Evolutionary conservation across 92 coral and sea anemone genomes (phyloP), one percentile per base, ranked within the genome.

Genomic region (Epizoanthus illoricatus): DNA sequence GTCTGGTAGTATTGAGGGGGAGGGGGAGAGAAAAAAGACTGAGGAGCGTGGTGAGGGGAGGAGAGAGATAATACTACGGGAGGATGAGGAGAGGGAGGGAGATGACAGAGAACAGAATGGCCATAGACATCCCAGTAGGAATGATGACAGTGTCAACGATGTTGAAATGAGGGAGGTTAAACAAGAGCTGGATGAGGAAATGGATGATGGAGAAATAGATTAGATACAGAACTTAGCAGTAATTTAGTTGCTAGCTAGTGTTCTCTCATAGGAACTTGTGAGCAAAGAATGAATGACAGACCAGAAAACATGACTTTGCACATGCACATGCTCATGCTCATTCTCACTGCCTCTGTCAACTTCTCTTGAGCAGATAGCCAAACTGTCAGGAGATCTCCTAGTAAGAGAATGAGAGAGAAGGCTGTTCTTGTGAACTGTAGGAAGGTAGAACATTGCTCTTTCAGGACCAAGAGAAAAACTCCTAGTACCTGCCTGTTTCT

Each of bases 1-100:
- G 80, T 87, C 90, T 66, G 93, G 83, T 79, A 57, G 88, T 75
- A 84, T 65, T 66, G 92, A 88, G 91, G 92, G 88, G 85, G 91
- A 85, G 80, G 89, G 79, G 62, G 81, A 74, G 73, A 88, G 45
- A 68, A 93, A 80, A 20, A 69, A 73, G 9, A 18, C 10, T 81
- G 54, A 45, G 54, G 84, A 47, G 43, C 73, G 71, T 5, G 67
- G 71, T 21, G 86, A 57, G 69, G 69, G 69, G 6, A 81, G 84
- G 60, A 90, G 86, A 43, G 90, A 87, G 72, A 91, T 88, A 33
- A 90, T 89, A 72, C 89, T 87, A 71, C 85, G 84, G 87, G 80
- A 64, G 47, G 73, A 56, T 56, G 87, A 71, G 71, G 85, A 84
- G 28, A 18, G 65, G 1, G 76, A 49, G 36, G 84, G 69, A 80